Conservation (phyloP, 2,888 invertebrate species). For the Luffia ferchaultella region DNA sequence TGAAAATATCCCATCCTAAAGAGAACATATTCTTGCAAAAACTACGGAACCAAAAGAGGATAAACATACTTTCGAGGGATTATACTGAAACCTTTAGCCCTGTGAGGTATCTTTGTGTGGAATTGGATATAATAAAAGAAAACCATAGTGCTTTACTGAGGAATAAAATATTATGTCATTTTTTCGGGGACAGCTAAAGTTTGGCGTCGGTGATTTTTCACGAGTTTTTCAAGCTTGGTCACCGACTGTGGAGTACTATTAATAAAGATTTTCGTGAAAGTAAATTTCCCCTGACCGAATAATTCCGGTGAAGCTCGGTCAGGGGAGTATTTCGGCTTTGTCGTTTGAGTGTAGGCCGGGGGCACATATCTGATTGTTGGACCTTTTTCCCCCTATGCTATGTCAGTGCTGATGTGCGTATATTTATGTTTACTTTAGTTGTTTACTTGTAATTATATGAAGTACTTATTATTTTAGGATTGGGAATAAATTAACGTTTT, state of each 20-base stretch:
- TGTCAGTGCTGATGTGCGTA: not conserved
- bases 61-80: not conserved
- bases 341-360: slow-evolving; percentile 11
- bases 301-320: slow-evolving; percentile 5
- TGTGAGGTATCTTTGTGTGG: not conserved
- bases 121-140: not conserved
- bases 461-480: no score
- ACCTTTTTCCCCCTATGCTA: not conserved
- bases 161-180: not conserved
- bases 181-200: not conserved
- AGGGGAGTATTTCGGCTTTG: slow-evolving; percentile 4
- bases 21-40: not conserved
- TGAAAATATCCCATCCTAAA: not conserved
- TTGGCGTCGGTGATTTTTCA: not conserved
- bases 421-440: no score
- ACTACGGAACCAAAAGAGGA: not conserved
- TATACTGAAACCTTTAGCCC: not conserved
- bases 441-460: no score
- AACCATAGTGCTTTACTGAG: not conserved
- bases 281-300: slow-evolving; percentile 1
- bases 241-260: slow-evolving; percentile 27
- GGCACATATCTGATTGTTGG: slow-evolving; percentile 40
- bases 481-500: no score
- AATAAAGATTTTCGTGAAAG: slow-evolving; percentile 45
- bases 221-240: not conserved